Conservation (phyloP, 2,797 vertebrate species). For the Scolopax bukidnonensis region DNA sequence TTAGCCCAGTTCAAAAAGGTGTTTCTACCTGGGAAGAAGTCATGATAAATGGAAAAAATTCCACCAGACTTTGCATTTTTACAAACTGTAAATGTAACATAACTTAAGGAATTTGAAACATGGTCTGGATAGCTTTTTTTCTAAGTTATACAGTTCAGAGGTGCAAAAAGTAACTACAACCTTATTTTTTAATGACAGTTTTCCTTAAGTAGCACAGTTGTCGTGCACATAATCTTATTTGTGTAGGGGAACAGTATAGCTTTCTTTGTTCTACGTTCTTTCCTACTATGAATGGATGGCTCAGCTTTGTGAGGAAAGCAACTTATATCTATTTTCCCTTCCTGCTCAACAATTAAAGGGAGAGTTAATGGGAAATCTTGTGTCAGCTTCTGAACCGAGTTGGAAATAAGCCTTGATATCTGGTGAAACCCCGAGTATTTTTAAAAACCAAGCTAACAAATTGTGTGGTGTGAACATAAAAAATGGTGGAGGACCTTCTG, state of each 20-base stretch:
- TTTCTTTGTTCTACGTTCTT: not conserved
- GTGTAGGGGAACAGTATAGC: not conserved
- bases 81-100: not conserved
- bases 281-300: not conserved
- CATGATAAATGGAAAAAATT: not conserved
- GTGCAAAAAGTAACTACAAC: not conserved
- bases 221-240: not conserved
- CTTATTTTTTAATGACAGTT: not conserved
- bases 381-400: not conserved
- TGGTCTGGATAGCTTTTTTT: not conserved
- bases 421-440: not conserved
- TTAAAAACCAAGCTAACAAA: not conserved
- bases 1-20: not conserved
- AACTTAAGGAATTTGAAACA: not conserved
- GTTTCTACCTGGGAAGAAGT: not conserved
- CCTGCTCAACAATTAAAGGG: not conserved
- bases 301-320: not conserved
- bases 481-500: not conserved
- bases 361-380: not conserved
- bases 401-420: not conserved
- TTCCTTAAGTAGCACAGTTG: not conserved
- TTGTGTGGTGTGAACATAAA: fast-evolving
- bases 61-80: not conserved
- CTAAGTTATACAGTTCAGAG: not conserved
- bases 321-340: not conserved